Evolutionary conservation across 2,888 invertebrate species (phyloP), one percentile per base, ranked within the genome.

Genomic region (Dryocosmus kuriphilus): DNA sequence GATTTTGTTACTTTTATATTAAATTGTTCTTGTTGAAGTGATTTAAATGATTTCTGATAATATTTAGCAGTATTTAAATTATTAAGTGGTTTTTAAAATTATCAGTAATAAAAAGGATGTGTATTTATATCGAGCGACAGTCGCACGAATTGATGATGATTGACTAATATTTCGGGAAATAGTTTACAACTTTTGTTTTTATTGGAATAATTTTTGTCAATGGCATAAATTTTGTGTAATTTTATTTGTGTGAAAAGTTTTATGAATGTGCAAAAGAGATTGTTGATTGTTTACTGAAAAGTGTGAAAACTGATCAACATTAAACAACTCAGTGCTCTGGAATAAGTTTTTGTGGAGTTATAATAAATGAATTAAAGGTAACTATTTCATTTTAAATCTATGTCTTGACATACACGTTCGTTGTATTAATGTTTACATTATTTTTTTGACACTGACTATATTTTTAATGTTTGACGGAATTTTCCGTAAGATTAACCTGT

Each of bases 321-420:
- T 51, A 30, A 19, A 30, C 30, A 51, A 51, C 30, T 51, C 14
- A 30, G 41, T 38, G 24, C 6, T 30, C 46, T 16, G 30, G 30
- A 46, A 71, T 71, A 51, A 30, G 11, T n/a, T 51, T 71, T 71
- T 30, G 24, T 27, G 65, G 27, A 65, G 41, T n/a, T 51, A 19
- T 67, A 27, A 67, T 67, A 27, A 46, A 67, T 67, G 41, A 46
- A 71, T 46, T 71, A 30, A 71, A 51, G 46, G 71, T 71, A 51
- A 51, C 11, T 71, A 22, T 71, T 71, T 51, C 30, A 0, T 30
- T 51, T n/a, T 7, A n/a, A 51, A 8, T n/a, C 9, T n/a, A n/a
- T 51, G 0, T 8, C 7, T n/a, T 51, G 7, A n/a, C 9, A n/a
- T 51, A n/a, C 8, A 51, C 0, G 8, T n/a, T 14, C 14, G 4